These are phyloP conservation scores for Hedya salicella DNA, from an alignment of 2,888 invertebrate species.

Conservation along the genomic window DNA sequence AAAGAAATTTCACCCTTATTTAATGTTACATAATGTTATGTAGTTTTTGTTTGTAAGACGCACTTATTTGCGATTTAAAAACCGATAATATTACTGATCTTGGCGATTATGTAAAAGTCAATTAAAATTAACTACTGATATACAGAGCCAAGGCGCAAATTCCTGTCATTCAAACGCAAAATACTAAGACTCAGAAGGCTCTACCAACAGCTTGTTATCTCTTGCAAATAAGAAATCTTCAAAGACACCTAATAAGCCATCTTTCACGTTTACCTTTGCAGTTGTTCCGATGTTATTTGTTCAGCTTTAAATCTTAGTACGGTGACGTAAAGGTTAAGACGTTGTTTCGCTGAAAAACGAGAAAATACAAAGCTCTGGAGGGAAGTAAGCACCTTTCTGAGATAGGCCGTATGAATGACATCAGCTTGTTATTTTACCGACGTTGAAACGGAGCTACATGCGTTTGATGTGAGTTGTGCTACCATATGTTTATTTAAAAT, in stretches of 20 bases:
- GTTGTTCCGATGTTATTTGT: background rate
- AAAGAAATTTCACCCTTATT: too few species aligned
- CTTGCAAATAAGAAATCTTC: slow-evolving; percentile 26
- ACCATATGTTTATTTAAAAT: background rate
- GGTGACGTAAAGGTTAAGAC: background rate
- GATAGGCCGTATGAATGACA: slow-evolving; percentile 25
- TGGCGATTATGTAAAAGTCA: too few species aligned
- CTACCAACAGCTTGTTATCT: slow-evolving; percentile 34
- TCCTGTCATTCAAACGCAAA: background rate
- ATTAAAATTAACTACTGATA: background rate
- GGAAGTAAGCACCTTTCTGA: slow-evolving; percentile 33
- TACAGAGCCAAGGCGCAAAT: too few species aligned
- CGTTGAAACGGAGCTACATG: background rate
- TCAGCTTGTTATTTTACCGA: slow-evolving; percentile 39
- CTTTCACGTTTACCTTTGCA: slow-evolving; percentile 11
- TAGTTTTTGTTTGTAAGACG: too few species aligned
- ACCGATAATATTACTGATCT: too few species aligned
- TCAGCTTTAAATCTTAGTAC: slow-evolving; percentile 21
- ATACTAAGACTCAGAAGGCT: background rate
- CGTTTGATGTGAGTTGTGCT: background rate
- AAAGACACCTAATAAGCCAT: slow-evolving; percentile 33
- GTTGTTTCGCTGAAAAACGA: background rate
- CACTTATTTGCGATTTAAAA: too few species aligned
- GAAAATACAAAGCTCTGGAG: background rate
- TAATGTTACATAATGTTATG: too few species aligned